Evolutionary conservation across 2,797 vertebrate genomes (phyloP).

Genomic region (Thamnophis elegans): DNA sequence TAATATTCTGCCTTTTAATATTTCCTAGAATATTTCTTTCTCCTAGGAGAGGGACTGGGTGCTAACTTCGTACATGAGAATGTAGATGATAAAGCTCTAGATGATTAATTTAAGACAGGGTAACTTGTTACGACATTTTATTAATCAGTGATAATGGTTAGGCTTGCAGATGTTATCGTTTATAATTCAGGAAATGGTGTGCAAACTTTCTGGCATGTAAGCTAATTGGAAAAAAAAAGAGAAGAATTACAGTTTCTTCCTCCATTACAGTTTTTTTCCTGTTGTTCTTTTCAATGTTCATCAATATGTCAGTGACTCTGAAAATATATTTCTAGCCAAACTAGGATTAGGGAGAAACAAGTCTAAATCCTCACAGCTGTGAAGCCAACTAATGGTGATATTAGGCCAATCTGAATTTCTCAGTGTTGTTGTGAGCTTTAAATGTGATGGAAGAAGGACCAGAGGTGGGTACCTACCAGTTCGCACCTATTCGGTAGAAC

Average conservation of each 20-base stretch:
- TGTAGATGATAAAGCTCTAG: not conserved
- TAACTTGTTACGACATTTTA: not conserved
- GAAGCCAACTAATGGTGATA: not conserved
- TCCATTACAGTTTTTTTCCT: not conserved
- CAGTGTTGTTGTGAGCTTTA: not conserved
- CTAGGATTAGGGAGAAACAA: not conserved
- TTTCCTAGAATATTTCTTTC: too few relatives aligned
- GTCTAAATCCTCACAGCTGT: not conserved
- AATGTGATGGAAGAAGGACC: not conserved
- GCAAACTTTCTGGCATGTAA: not conserved
- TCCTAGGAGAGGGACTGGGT: too few relatives aligned
- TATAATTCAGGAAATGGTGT: not conserved
- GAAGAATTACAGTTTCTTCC: not conserved
- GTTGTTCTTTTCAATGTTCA: not conserved
- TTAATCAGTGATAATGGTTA: not conserved
- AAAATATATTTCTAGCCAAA: not conserved
- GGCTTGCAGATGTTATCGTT: not conserved
- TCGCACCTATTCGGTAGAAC: too few relatives aligned
- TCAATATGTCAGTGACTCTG: not conserved
- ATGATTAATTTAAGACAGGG: not conserved
- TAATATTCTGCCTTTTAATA: too few relatives aligned
- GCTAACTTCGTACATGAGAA: too few relatives aligned
- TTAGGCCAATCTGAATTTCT: not conserved
- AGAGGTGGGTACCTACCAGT: too few relatives aligned
- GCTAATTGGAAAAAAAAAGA: not conserved